A percentile compares a stretch with the other conserved stretches of the same genome.
Evolutionary conservation across 1,140 invertebrate species (phyloP).

Genomic region (Drosophila baimaii): DNA sequence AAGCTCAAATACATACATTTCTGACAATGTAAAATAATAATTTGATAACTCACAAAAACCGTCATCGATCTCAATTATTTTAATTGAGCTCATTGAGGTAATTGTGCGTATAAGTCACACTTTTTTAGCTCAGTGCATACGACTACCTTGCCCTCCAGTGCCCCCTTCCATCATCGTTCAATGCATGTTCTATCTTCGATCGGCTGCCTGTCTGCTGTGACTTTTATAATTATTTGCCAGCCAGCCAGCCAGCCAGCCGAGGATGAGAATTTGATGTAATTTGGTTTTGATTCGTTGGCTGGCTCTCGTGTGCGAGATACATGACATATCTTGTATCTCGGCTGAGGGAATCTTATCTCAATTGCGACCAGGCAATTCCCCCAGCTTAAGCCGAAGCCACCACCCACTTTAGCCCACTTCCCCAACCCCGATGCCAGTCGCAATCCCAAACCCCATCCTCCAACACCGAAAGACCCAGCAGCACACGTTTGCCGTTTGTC

Average conservation of each 20-base stretch:
- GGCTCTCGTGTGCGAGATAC: conserved; percentile 66
- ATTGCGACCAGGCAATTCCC: conserved; percentile 75
- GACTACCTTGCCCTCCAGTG: not conserved
- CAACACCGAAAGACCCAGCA: conserved; percentile 19
- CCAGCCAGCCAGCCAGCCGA: conserved; percentile 29
- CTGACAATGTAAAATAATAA: not conserved
- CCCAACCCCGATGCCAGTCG: conserved; percentile 10
- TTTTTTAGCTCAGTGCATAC: conserved; percentile 23
- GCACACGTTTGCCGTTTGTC: conserved; percentile 74
- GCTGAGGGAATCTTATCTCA: conserved; percentile 78
- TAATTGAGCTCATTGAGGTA: not conserved
- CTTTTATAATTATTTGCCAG: conserved; percentile 79
- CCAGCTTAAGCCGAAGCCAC: conserved; percentile 42
- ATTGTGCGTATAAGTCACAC: not conserved
- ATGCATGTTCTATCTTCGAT: conserved; percentile 81
- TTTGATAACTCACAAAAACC: not conserved
- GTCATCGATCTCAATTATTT: not conserved
- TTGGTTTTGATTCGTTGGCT: conserved; percentile 63
- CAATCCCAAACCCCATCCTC: conserved; percentile 19
- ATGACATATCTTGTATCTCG: conserved; percentile 81
- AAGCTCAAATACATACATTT: too few relatives aligned
- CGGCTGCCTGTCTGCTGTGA: conserved; percentile 62
- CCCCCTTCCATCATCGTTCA: conserved; percentile 25
- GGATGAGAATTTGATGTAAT: conserved; percentile 76
- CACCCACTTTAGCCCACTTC: conserved; percentile 25